phyloP scores from a whole-genome alignment of 30 jellyfish, hydroid and myxozoan species.

The Rhopilema esculentum region DNA sequence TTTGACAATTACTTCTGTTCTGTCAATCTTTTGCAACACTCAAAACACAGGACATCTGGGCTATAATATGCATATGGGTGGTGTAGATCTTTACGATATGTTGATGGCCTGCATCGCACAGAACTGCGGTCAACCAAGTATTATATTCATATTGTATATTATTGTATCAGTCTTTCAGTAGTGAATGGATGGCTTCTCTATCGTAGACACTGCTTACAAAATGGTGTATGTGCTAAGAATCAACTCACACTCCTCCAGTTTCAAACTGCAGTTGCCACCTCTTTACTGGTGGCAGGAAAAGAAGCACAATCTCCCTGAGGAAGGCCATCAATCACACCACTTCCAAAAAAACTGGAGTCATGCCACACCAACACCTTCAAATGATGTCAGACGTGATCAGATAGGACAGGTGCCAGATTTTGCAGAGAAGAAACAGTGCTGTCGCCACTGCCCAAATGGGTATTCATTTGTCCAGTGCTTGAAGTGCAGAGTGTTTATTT shows the following conservation, averaged over 20 bases:
- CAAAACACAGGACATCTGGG: not conserved
- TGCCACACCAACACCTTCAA: not conserved
- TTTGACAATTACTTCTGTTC: slow-evolving; percentile 4
- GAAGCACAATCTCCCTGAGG: slow-evolving; percentile 4
- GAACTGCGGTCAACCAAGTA: slow-evolving; percentile 21
- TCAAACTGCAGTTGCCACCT: slow-evolving; percentile 2
- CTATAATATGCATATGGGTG: slow-evolving; percentile 54
- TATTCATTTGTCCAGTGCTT: not conserved
- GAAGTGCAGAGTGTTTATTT: not conserved
- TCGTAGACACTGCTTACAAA: slow-evolving; percentile 18
- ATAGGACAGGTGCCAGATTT: slow-evolving; percentile 40
- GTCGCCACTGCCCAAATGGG: slow-evolving; percentile 29
- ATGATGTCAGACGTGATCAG: slow-evolving; percentile 15
- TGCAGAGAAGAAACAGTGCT: slow-evolving; percentile 9
- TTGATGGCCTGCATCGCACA: slow-evolving; percentile 28
- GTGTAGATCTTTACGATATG: slow-evolving; percentile 58
- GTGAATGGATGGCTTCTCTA: slow-evolving; percentile 48
- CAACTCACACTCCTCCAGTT: not conserved
- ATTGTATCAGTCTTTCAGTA: slow-evolving; percentile 42
- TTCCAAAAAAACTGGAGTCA: not conserved
- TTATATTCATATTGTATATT: slow-evolving; percentile 32
- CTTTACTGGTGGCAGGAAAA: slow-evolving; percentile 35
- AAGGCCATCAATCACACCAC: not conserved
- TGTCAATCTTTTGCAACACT: not conserved
- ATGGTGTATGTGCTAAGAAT: not conserved